Percentiles rank a stretch among this genome's conserved stretches.
These are phyloP conservation scores for Drosophila kanapiae DNA, from an alignment of 1,140 invertebrate genomes.

Conservation along the genomic window DNA sequence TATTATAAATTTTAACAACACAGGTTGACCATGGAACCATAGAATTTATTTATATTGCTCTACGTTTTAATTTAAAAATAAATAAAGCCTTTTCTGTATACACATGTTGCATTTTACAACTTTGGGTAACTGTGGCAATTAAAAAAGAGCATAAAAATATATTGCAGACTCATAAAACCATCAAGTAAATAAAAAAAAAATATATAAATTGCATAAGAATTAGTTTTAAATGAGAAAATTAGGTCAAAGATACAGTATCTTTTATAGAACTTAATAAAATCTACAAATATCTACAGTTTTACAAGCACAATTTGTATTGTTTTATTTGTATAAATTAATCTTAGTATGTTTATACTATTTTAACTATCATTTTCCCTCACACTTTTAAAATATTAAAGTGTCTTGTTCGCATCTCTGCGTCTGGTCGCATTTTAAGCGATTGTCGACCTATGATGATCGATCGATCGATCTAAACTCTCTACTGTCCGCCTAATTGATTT, in stretches of 20 bases:
- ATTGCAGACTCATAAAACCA: background rate
- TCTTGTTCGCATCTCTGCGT: background rate
- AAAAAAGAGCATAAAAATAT: background rate
- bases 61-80: background rate
- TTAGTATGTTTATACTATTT: background rate
- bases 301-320: background rate
- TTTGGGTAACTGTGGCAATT: background rate
- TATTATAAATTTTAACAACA: background rate
- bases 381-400: background rate
- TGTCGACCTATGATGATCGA: conserved; percentile 60
- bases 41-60: background rate
- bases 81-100: background rate
- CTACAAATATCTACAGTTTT: background rate
- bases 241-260: background rate
- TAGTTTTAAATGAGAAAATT: background rate
- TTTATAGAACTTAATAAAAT: background rate
- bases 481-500: conserved; percentile 70
- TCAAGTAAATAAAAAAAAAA: background rate
- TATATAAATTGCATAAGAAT: background rate
- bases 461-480: conserved; percentile 52
- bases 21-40: background rate
- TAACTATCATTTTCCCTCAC: background rate
- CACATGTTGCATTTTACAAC: too few species aligned
- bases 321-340: background rate
- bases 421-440: conserved; percentile 36